phyloP scores from a whole-genome alignment of 2,113 vertebrate species.

The Ptychochromis oligacanthus region DNA sequence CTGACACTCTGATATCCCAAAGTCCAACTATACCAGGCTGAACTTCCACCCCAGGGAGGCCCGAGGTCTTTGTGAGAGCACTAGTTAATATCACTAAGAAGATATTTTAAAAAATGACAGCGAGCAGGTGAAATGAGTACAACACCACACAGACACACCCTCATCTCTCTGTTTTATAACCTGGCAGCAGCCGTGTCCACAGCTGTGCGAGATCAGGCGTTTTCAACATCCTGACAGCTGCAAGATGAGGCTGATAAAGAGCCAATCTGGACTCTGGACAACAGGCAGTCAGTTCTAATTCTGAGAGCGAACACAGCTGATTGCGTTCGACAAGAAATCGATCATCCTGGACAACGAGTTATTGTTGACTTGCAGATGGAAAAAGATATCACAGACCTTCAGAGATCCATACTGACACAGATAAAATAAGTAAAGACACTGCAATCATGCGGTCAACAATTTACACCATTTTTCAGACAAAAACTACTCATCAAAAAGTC shows the following conservation, averaged over 20 bases:
- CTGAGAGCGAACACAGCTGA: not conserved
- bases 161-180: constrained; percentile 4
- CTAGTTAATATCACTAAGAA: constrained; percentile 15
- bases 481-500: not conserved
- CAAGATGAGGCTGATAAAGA: not conserved
- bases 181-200: not conserved
- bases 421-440: not conserved
- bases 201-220: not conserved
- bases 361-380: not conserved
- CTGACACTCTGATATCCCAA: not conserved
- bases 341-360: not conserved
- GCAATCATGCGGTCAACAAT: not conserved
- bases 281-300: not conserved
- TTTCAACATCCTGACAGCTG: not conserved
- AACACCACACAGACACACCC: constrained; percentile 4
- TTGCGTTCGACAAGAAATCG: not conserved
- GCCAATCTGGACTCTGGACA: not conserved
- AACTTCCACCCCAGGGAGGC: constrained; percentile 16
- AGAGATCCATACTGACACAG: not conserved
- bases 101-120: not conserved
- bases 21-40: constrained; percentile 28
- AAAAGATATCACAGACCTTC: not conserved
- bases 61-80: constrained; percentile 1
- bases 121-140: constrained; percentile 12
- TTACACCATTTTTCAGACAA: not conserved